Base-by-base conservation (phyloP, 2,797 vertebrate genomes). In the Chelon labrosus region DNA sequence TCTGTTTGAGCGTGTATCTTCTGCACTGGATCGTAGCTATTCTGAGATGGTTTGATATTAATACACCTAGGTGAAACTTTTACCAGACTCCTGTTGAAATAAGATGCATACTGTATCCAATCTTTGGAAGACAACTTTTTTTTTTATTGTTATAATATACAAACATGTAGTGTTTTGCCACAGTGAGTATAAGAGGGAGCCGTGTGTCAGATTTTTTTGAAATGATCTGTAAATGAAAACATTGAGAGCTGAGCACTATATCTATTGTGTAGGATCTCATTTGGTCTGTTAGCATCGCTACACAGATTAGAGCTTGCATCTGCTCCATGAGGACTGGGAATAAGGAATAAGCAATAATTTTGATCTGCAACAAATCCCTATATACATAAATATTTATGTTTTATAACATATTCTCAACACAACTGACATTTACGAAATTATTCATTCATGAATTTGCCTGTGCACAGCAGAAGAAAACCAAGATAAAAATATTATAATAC, bases 111-210 rank as follows among this genome's bases (percentile, higher is more conserved):
- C 54, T 41, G 14, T 12, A 31, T 47, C 17, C 46, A 10, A 31
- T 50, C 16, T 62, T 22, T 54, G 31, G 31, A 35, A 27, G 25
- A 27, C 25, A 27, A 46, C 44, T 46, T 46, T 17, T 44, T 16
- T 14, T 42, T 12, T 9, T 50, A 65, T 76, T 58, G 71, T 55
- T 72, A 73, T 7, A 46, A 56, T 20, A 55, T 19, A 47, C 35
- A 59, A 27, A 5, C 27, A n/a, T 7, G 31, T 37, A 37, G 44
- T 56, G 41, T 75, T 37, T 27, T 60, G 10, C 35, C 20, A 55
- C 25, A 38, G 44, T 41, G 1, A 42, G 17, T 47, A 22, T 19
- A 31, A 2, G 42, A 14, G 41, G 13, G 39, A 12, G 31, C 31
- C 5, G 7, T 35, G 31, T 35, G 31, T 35, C 31, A 4, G 31